Conservation (phyloP, 2,113 vertebrate genomes). For the Herpetotheres cachinnans region DNA sequence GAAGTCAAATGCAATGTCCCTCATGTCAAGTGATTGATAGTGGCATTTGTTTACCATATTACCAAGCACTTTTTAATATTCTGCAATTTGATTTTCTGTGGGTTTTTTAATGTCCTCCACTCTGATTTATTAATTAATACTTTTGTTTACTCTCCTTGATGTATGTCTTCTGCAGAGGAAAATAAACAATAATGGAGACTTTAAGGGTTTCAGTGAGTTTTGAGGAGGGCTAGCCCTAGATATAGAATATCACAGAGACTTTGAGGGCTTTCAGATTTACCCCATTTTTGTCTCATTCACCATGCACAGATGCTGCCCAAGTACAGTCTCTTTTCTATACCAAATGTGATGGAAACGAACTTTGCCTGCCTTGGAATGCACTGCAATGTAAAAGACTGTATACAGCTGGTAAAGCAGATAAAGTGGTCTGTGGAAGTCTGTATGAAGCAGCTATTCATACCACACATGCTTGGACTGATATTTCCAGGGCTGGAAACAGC, state of each 20-base stretch:
- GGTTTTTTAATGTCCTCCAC: fast-evolving
- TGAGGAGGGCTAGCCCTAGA: background rate
- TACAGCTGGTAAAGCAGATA: background rate
- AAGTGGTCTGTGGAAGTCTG: background rate
- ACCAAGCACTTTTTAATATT: background rate
- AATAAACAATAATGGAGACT: background rate
- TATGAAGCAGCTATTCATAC: background rate
- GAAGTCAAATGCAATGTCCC: background rate
- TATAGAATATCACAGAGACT: background rate
- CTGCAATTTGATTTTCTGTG: background rate
- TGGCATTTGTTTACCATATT: background rate
- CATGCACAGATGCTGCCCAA: background rate
- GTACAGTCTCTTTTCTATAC: background rate
- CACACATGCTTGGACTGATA: fast-evolving
- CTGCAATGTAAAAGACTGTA: background rate
- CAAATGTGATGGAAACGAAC: background rate
- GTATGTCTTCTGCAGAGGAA: fast-evolving
- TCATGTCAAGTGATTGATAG: background rate
- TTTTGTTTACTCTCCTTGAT: background rate
- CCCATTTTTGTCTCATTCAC: background rate
- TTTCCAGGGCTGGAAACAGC: background rate
- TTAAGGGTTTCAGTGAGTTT: background rate
- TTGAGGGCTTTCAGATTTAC: background rate
- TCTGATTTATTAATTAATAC: background rate
- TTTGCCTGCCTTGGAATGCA: background rate